A percentile compares a stretch with the other conserved stretches of the same genome.
phyloP scores from a whole-genome alignment of 1,140 invertebrate species.

The Asobara japonica region DNA sequence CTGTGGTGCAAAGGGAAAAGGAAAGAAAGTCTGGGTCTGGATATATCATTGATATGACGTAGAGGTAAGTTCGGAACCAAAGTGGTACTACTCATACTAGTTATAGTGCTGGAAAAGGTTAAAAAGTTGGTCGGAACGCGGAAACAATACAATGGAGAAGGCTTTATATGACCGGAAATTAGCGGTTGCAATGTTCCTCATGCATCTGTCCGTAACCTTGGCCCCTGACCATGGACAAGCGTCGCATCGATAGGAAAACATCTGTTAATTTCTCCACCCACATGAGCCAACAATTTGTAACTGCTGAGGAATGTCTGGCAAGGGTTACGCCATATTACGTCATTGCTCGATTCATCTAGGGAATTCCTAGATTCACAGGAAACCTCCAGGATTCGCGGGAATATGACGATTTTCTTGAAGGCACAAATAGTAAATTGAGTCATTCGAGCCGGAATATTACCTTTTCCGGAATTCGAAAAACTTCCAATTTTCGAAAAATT shows the following conservation, averaged over 20 bases:
- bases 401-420: no score
- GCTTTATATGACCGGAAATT: neutral
- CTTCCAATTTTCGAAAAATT: no score
- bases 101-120: no score
- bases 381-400: neutral
- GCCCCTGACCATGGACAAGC: constrained; percentile 4
- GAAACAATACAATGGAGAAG: neutral
- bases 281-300: neutral
- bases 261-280: neutral
- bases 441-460: no score
- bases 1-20: no score
- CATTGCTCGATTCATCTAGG: neutral
- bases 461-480: no score
- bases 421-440: no score
- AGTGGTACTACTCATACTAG: no score
- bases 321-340: neutral
- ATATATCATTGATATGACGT: no score
- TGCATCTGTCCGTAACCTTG: neutral
- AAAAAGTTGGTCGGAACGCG: neutral
- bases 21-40: no score
- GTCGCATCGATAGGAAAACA: neutral
- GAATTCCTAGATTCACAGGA: neutral
- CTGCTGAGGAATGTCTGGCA: neutral
- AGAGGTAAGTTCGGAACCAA: no score
- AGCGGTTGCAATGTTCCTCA: neutral